These are phyloP conservation scores for Leptocoma aspasia DNA, from an alignment of 2,113 vertebrate genomes.

Conservation along the genomic window DNA sequence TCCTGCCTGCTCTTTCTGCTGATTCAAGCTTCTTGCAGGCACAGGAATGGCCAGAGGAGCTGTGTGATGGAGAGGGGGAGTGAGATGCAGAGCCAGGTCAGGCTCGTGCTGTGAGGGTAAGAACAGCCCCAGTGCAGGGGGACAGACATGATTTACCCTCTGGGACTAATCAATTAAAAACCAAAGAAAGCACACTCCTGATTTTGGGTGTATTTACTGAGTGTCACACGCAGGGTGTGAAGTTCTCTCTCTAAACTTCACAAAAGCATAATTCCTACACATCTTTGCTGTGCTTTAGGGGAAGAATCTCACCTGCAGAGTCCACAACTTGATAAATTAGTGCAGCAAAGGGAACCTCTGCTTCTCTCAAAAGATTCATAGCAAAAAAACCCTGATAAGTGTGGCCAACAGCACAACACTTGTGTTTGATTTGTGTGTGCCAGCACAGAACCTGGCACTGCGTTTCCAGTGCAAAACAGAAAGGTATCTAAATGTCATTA, in stretches of 20 bases:
- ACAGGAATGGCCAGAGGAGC: background rate
- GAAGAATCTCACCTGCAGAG: background rate
- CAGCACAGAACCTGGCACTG: background rate
- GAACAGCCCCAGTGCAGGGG: background rate
- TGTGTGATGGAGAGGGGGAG: background rate
- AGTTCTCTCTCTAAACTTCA: background rate
- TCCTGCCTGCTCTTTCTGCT: background rate
- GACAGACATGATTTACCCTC: fast-evolving
- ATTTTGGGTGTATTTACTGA: background rate
- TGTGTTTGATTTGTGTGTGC: background rate
- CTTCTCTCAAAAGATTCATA: background rate
- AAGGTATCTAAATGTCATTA: background rate
- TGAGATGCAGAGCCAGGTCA: background rate
- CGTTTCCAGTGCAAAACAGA: background rate
- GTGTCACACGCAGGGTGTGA: background rate
- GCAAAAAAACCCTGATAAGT: background rate
- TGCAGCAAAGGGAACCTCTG: background rate
- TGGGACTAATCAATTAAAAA: background rate
- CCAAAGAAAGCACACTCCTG: background rate
- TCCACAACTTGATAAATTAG: background rate
- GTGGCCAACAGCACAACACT: background rate
- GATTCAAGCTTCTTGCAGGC: background rate
- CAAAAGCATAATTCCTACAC: background rate
- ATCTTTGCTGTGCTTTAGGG: background rate
- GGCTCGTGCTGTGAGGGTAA: background rate